Conservation (phyloP, 2,797 vertebrate species). For the Phyllotis vaccarum region DNA sequence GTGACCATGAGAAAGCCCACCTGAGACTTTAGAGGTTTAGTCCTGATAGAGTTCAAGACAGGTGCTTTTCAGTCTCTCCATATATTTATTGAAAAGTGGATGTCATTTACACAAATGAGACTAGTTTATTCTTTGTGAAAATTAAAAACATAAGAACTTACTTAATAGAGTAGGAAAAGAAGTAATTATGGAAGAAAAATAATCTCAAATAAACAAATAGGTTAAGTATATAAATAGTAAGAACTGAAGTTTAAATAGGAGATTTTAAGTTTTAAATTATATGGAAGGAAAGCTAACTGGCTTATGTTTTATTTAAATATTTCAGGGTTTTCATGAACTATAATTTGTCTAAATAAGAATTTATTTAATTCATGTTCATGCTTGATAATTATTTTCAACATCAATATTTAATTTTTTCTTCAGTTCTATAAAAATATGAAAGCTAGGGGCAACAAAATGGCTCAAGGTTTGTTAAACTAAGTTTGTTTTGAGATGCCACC, state of each 20-base stretch:
- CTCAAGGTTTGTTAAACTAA: background rate
- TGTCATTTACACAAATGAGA: background rate
- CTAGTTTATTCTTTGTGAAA: background rate
- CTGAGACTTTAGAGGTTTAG: background rate
- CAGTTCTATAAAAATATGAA: background rate
- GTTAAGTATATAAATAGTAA: background rate
- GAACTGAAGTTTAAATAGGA: background rate
- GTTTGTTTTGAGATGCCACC: background rate
- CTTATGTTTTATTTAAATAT: background rate
- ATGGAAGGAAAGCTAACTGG: background rate
- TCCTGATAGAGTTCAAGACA: background rate
- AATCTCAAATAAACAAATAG: background rate
- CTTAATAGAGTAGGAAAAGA: background rate
- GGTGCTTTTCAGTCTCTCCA: background rate
- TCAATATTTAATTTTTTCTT: slow-evolving; percentile 1
- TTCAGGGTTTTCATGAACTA: background rate
- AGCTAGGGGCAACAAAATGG: background rate
- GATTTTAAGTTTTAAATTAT: background rate
- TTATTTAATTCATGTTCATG: background rate
- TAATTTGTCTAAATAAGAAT: background rate
- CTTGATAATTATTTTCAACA: background rate
- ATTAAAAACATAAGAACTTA: background rate
- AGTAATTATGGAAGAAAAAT: background rate
- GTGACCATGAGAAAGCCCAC: background rate
- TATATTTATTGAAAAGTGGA: background rate